Evolutionary conservation across 2,113 vertebrate genomes (phyloP).

Genomic region (Dolichotis patagonum): DNA sequence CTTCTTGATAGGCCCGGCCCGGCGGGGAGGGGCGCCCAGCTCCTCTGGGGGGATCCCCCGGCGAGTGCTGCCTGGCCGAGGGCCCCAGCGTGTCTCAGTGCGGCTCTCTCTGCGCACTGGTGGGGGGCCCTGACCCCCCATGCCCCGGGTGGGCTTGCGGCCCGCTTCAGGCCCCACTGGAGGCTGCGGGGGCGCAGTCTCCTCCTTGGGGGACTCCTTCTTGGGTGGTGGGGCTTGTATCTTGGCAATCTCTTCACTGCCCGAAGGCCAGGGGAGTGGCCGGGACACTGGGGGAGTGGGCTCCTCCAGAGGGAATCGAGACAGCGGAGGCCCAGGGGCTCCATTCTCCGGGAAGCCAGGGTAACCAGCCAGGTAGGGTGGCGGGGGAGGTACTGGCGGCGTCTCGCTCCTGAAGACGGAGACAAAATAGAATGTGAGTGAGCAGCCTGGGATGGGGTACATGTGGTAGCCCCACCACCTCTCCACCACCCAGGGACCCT

Average conservation of each 20-base stretch:
- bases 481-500: not conserved
- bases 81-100: conserved; percentile 96
- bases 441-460: accelerated
- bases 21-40: conserved; percentile 74
- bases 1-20: conserved; percentile 91
- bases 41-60: conserved; percentile 81
- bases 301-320: conserved; percentile 84
- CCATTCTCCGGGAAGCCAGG: conserved; percentile 91
- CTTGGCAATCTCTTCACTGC: conserved; percentile 77
- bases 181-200: conserved; percentile 51
- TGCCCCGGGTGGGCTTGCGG: conserved; percentile 68
- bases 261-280: conserved; percentile 70
- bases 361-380: conserved; percentile 89
- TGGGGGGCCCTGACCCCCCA: conserved; percentile 78
- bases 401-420: conserved; percentile 90
- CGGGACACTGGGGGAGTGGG: conserved; percentile 71
- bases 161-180: conserved; percentile 54
- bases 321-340: conserved; percentile 82
- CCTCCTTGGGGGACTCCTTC: conserved; percentile 81
- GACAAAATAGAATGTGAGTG: not conserved
- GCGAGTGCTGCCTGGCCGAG: conserved; percentile 90
- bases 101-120: conserved; percentile 91
- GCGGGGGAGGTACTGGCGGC: conserved; percentile 89
- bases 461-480: not conserved
- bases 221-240: conserved; percentile 67